Conservation (phyloP, 2,797 vertebrate species). For the Lepus oiostolus region DNA sequence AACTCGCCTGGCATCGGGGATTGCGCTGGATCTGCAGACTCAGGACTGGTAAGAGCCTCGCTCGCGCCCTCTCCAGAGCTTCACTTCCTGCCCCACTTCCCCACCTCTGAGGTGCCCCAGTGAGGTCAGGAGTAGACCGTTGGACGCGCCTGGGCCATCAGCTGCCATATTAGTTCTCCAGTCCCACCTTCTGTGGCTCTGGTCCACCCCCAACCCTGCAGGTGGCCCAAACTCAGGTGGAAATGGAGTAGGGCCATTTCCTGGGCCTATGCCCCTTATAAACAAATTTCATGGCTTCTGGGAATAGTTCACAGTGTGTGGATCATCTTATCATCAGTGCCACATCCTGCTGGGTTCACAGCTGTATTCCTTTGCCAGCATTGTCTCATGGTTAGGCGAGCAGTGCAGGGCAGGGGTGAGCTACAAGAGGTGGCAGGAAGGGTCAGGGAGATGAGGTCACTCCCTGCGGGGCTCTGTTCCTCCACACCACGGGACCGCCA, state of each 20-base stretch:
- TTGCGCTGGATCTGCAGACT: not conserved
- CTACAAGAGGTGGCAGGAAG: not conserved
- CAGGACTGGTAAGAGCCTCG: slow-evolving; percentile 82
- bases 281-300: too few species aligned
- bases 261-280: too few species aligned
- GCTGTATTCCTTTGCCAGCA: not conserved
- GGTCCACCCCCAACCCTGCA: too few species aligned
- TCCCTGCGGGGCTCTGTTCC: not conserved
- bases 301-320: too few species aligned
- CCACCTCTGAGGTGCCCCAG: not conserved
- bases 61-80: not conserved
- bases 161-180: not conserved
- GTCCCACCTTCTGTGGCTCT: not conserved
- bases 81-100: not conserved
- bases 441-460: not conserved
- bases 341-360: not conserved
- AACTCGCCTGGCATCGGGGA: not conserved
- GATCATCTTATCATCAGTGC: too few species aligned
- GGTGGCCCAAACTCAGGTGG: too few species aligned
- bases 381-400: slow-evolving; percentile 8
- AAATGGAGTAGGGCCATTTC: too few species aligned
- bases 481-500: not conserved
- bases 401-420: not conserved
- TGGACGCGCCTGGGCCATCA: not conserved
- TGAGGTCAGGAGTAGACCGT: fast-evolving